Evolutionary conservation across 2,888 invertebrate genomes (phyloP).

Genomic region (Caenorhabditis imperialis): DNA sequence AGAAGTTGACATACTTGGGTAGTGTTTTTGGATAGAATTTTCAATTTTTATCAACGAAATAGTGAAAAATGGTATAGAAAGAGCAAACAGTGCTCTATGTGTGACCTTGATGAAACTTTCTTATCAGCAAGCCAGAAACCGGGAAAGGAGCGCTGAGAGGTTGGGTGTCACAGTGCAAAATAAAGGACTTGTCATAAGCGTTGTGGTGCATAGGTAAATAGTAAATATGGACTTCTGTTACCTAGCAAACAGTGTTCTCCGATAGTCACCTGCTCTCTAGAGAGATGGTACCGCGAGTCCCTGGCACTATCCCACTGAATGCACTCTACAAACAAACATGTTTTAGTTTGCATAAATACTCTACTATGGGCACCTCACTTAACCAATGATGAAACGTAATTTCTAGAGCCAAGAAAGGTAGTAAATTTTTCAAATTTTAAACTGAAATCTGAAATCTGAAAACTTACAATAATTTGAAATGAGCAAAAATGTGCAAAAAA

Average conservation of each 20-base stretch:
- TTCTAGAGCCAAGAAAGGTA: too few relatives aligned
- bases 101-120: background rate
- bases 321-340: conserved; percentile 47
- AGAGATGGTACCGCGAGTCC: conserved; percentile 39
- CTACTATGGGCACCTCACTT: conserved; percentile 39
- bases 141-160: background rate
- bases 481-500: too few relatives aligned
- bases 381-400: too few relatives aligned
- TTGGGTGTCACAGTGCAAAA: conserved; percentile 33
- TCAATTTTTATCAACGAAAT: too few relatives aligned
- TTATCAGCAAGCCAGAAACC: background rate
- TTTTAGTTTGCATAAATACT: conserved; percentile 48
- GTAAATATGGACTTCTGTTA: conserved; percentile 49
- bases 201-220: conserved; percentile 37
- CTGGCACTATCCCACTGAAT: conserved; percentile 41
- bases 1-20: too few relatives aligned
- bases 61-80: background rate
- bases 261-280: conserved; percentile 40
- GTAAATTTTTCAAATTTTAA: too few relatives aligned
- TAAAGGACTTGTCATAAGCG: conserved; percentile 53
- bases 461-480: too few relatives aligned
- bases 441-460: too few relatives aligned
- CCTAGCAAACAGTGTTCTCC: conserved; percentile 45
- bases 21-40: too few relatives aligned
- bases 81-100: background rate